phyloP scores from a whole-genome alignment of 2,888 invertebrate species.

The Sylvicola cinctus region DNA sequence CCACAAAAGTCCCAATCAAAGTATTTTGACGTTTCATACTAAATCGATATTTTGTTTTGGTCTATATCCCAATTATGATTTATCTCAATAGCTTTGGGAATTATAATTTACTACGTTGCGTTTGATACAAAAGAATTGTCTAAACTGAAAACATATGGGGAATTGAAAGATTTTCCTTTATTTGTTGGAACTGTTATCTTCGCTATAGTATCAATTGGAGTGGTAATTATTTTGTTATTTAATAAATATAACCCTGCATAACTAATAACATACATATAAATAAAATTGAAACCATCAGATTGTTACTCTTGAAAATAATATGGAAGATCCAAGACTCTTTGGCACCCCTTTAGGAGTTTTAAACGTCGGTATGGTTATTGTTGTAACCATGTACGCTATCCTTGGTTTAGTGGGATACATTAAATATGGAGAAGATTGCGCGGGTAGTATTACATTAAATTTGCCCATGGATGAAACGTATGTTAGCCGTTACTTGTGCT shows the following conservation, averaged over 20 bases:
- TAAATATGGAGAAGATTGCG: constrained; percentile 48
- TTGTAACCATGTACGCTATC: constrained; percentile 64
- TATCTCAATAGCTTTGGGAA: no score
- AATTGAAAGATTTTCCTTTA: constrained; percentile 39
- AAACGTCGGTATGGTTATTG: constrained; percentile 63
- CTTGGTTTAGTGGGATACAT: constrained; percentile 86
- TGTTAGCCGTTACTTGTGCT: constrained; percentile 31
- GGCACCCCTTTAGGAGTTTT: constrained; percentile 78
- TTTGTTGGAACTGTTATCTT: constrained; percentile 83
- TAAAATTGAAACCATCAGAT: constrained; percentile 81
- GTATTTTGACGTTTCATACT: no score
- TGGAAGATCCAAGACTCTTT: constrained; percentile 71
- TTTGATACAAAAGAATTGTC: no score
- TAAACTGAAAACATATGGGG: constrained; percentile 28
- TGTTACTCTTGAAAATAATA: constrained; percentile 82
- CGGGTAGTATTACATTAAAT: constrained; percentile 75
- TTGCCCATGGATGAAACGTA: constrained; percentile 46
- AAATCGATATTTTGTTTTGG: no score
- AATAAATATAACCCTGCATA: neutral
- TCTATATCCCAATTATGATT: no score
- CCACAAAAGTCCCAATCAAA: no score
- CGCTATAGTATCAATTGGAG: constrained; percentile 65
- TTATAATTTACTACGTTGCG: no score
- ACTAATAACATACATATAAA: constrained; percentile 56
- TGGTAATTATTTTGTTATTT: constrained; percentile 34